Evolutionary conservation across 2,888 invertebrate genomes (phyloP).

Genomic region (Lacanobia oleracea): DNA sequence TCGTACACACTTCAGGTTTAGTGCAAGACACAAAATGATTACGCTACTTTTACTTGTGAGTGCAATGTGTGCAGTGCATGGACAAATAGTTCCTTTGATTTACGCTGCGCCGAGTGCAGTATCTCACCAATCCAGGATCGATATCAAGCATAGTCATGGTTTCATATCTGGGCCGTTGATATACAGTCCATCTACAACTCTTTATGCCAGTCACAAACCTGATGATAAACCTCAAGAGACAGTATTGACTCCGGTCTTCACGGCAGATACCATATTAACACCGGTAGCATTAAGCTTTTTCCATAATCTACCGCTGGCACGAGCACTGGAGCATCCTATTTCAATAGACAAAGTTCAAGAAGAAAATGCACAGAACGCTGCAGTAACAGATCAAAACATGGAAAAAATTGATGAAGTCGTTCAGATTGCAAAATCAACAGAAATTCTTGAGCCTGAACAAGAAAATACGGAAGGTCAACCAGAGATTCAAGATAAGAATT

Average conservation of each 20-base stretch:
- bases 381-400: constrained; percentile 22
- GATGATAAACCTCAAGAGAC: constrained; percentile 67
- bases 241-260: constrained; percentile 68
- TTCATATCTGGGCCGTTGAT: constrained; percentile 76
- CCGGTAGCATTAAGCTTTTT: constrained; percentile 82
- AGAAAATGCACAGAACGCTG: constrained; percentile 54
- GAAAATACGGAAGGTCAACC: constrained; percentile 16
- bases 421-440: constrained; percentile 19
- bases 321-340: constrained; percentile 81
- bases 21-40: constrained; percentile 77
- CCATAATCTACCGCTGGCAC: constrained; percentile 81
- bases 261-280: constrained; percentile 74
- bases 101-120: constrained; percentile 89
- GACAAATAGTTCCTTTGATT: constrained; percentile 79
- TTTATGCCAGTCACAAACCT: constrained; percentile 69
- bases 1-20: constrained; percentile 67
- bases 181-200: constrained; percentile 75
- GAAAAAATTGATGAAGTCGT: constrained; percentile 19
- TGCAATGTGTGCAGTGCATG: constrained; percentile 69
- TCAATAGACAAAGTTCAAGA: constrained; percentile 75
- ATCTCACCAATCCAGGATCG: constrained; percentile 90
- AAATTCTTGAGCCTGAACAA: constrained; percentile 21
- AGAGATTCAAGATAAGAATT: constrained; percentile 25
- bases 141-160: constrained; percentile 82
- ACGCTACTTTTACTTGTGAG: constrained; percentile 73